Evolutionary conservation across 2,888 invertebrate species (phyloP), one percentile per base, ranked within the genome.

Genomic region (Cryptus viduatorius): DNA sequence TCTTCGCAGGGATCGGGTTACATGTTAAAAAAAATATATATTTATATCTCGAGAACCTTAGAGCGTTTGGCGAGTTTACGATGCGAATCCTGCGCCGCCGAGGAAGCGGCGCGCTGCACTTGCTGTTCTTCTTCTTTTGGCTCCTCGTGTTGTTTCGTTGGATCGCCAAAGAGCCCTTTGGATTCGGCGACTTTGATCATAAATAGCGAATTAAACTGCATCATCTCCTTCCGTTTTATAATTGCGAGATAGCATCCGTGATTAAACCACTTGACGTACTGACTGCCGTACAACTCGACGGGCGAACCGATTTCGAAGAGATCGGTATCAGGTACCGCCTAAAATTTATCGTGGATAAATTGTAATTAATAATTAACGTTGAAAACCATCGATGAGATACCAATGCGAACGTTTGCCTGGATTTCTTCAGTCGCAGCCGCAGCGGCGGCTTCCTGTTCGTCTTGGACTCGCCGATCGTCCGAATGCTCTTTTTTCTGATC

Each of bases 151-250:
- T 86, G 87, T 14, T 89, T 90, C 14, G 79, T 46, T 0, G 90
- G 86, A 61, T 94, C 94, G 1, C 96, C 97, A 92, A 98, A 98
- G 86, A 98, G 93, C 0, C 97, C 97, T 82, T 97, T 95, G 56
- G 96, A 95, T 93, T 97, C 97, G 2, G 98, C 97, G 94, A 97
- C 97, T 89, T 96, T 95, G 88, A 98, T 98, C 95, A 98, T 96
- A 92, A 96, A 97, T 92, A 97, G 96, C 4, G 97, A 97, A 93
- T 98, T 96, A 89, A 97, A 95, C 59, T 96, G 95, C 76, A 96
- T 97, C 89, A 97, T 95, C 94, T 96, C 96, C 95, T 96, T 96
- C 88, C 97, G 94, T 90, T 96, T 96, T 78, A 96, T 94, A 8
- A 96, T 94, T 2, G 96, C 95, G 65, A 97, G 94, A 90, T 95